These are phyloP conservation scores for Petrosia ficiformis DNA, from an alignment of 37 sponge, comb jelly and placozoan species.

Conservation along the genomic window DNA sequence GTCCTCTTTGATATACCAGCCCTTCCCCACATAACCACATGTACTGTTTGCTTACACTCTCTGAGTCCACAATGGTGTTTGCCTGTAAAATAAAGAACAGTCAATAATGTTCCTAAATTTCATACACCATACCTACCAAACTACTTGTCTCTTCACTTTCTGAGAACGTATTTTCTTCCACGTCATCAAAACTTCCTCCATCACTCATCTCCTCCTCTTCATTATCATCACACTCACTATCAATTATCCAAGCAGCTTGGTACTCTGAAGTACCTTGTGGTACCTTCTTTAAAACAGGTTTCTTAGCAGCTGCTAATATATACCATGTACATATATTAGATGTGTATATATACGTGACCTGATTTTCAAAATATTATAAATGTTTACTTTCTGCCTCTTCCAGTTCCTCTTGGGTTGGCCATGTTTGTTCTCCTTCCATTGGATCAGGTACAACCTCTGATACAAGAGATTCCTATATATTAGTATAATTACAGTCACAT, in stretches of 20 bases:
- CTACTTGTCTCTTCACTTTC: too few species aligned
- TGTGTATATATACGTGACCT: neutral
- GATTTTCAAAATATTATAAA: neutral
- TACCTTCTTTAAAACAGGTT: constrained; percentile 24
- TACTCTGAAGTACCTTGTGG: constrained; percentile 87
- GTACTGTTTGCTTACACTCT: too few species aligned
- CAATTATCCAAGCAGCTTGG: constrained; percentile 94
- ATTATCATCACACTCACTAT: constrained; percentile 19
- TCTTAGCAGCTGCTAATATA: neutral
- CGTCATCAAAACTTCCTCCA: neutral
- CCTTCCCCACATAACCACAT: too few species aligned
- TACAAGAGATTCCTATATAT: constrained; percentile 55
- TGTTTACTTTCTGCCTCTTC: constrained; percentile 52
- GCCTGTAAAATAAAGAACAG: too few species aligned
- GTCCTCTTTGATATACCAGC: too few species aligned
- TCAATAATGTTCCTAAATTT: too few species aligned
- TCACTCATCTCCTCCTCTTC: constrained; percentile 7
- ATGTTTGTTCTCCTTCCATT: constrained; percentile 98
- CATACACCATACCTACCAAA: too few species aligned
- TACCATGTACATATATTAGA: neutral
- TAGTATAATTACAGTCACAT: neutral
- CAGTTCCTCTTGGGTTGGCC: constrained; percentile 96
- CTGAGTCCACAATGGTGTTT: constrained; percentile 12
- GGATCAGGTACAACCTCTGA: constrained; percentile 83
- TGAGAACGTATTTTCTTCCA: constrained; percentile 37